Percentiles rank a stretch among this genome's conserved stretches.
Evolutionary conservation across 2,888 invertebrate genomes (phyloP).

Genomic region (Scaptomyza flava): DNA sequence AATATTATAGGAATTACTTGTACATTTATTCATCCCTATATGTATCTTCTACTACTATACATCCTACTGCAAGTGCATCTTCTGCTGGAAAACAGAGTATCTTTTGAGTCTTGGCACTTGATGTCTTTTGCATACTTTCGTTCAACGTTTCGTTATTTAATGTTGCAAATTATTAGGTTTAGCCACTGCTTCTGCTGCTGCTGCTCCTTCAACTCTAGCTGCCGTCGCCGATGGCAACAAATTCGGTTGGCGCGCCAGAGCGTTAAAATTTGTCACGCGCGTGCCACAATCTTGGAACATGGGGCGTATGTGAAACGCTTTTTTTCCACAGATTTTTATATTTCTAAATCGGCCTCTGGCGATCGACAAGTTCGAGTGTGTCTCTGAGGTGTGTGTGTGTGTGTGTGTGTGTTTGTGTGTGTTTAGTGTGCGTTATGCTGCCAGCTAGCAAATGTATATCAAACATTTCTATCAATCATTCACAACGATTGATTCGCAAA

Average conservation of each 20-base stretch:
- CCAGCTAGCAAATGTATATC: constrained; percentile 71
- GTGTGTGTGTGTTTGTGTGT: too few species aligned
- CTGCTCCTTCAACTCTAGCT: constrained; percentile 4
- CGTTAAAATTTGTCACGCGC: constrained; percentile 79
- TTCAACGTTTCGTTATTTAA: constrained; percentile 27
- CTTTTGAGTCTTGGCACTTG: not conserved
- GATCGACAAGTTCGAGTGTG: constrained; percentile 35
- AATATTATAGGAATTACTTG: not conserved
- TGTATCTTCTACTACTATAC: too few species aligned
- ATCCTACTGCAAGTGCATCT: too few species aligned
- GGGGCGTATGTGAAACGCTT: constrained; percentile 57
- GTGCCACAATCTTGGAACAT: constrained; percentile 32
- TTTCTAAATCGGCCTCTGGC: constrained; percentile 50
- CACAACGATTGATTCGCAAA: constrained; percentile 75
- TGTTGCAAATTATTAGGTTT: constrained; percentile 63
- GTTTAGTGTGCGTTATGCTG: constrained; percentile 23
- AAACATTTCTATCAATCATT: constrained; percentile 79
- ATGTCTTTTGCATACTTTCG: too few species aligned
- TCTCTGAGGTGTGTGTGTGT: not conserved
- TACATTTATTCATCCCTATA: too few species aligned
- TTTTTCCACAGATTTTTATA: not conserved
- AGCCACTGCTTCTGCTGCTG: constrained; percentile 15
- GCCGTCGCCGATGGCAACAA: constrained; percentile 50
- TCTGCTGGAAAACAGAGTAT: constrained; percentile 1
- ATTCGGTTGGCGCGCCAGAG: constrained; percentile 65